Percentiles rank a stretch among this genome's conserved stretches.
Evolutionary conservation across 2,113 vertebrate genomes (phyloP).

Genomic region (Anhinga rufa): DNA sequence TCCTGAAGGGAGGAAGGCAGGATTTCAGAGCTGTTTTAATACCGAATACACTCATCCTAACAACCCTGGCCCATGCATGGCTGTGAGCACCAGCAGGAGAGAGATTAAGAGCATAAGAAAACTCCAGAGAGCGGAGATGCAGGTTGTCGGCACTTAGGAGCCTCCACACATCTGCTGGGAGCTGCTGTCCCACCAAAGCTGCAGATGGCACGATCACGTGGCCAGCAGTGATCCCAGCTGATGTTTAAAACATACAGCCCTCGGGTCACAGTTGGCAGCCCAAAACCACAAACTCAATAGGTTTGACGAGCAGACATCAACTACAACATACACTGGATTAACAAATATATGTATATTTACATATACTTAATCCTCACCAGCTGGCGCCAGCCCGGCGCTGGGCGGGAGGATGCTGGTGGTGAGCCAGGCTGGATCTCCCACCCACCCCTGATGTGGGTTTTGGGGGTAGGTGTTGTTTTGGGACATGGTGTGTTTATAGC

Average conservation of each 20-base stretch:
- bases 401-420: not conserved
- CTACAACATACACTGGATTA: not conserved
- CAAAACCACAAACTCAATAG: not conserved
- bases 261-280: not conserved
- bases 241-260: not conserved
- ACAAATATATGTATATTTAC: not conserved
- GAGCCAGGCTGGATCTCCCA: not conserved
- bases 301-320: not conserved
- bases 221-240: not conserved
- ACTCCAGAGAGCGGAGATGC: not conserved
- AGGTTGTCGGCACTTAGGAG: not conserved
- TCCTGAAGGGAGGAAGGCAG: not conserved
- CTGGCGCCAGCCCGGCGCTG: accelerated
- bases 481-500: not conserved
- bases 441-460: not conserved
- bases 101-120: not conserved
- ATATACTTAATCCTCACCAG: not conserved
- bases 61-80: not conserved
- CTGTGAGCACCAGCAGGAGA: not conserved
- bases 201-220: not conserved
- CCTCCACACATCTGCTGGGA: not conserved
- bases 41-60: not conserved
- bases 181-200: not conserved
- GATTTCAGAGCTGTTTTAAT: not conserved
- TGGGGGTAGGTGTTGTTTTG: not conserved